Evolutionary conservation across 2,113 vertebrate genomes (phyloP), one percentile per base, ranked within the genome.

Genomic region (Dicentrarchus labrax): DNA sequence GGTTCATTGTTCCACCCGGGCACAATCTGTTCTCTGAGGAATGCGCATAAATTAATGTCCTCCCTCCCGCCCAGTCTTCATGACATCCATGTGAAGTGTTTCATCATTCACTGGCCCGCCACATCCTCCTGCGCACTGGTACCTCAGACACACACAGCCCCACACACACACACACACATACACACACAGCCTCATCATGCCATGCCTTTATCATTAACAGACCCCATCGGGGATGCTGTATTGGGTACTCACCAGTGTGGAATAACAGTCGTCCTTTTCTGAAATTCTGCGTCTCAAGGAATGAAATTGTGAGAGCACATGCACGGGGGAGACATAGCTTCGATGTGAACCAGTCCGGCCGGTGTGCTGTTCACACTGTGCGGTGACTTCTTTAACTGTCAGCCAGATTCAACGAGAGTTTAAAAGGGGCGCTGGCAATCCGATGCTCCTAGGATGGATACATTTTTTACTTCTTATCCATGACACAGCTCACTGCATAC

Each of bases 301-400:
- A 92, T 95, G 86, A 95, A 94, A 72, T 93, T 94, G 72, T 94
- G 93, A 74, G 92, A 91, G 84, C 90, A 83, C 94, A 95, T 94
- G 53, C 93, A 93, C 74, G 92, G 88, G 48, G 88, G 39, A 88
- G 87, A 87, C 94, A 95, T 94, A 91, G 72, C 21, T 19, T 61
- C 24, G 59, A 0, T 6, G 30, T 22, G 7, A 38, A 16, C 43
- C 48, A 4, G 2, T 67, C 24, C 15, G 5, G 24, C 74, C 73
- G 15, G 56, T 69, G 54, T 12, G 38, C 12, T 5, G 64, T 17
- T 21, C 22, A 17, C 48, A 45, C 50, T 21, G 16, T 5, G 45
- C 54, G 0, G 6, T 8, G 45, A 13, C 66, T 72, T 38, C 51
- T 57, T 13, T 12, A 57, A 1, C 65, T 19, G 8, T 61, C 16